Base-by-base conservation (phyloP, 1,140 invertebrate species). In the Heliothis subflexa region DNA sequence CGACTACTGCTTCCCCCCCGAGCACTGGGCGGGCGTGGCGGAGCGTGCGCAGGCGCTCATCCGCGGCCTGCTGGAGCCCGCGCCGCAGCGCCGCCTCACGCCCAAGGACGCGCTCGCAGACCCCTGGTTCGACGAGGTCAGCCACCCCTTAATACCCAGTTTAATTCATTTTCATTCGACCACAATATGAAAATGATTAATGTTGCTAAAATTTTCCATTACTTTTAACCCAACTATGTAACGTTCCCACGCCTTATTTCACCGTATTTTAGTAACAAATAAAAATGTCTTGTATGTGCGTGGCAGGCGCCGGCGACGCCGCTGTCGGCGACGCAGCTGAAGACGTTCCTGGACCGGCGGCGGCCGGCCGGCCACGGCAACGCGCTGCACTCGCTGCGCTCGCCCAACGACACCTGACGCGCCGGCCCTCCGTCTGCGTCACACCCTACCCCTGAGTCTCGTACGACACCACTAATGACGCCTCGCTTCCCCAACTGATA, bases 1-100 rank as follows among this genome's bases (percentile, higher is more conserved):
- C 86, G 97, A 98, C 92, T 98, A 96, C 89, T 97, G 97, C 85
- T 98, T 97, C 89, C 97, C 97, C 13, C 96, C 97, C n/a, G 97
- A 98, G 89, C 97, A 97, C 90, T 98, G 98, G 92, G 90, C 95
- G 45, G 95, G 94, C 16, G 96, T 98, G 78, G 97, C 97, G n/a
- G 94, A 95, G 59, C 96, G 96, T 62, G 97, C 96, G 1, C 97
- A 97, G 84, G 95, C 96, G 64, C 91, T 98, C 10, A 96, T 97
- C 54, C 89, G 94, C 45, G 95, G 92, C 64, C 93, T 98, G 68
- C 89, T 98, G 1, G 95, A 96, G n/a, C 89, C 96, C 16, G 93
- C 95, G 55, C 95, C 95, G 14, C 94, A 95, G 13, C 93, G 96
- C 62, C 93, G 97, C 16, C 89, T 95, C 3, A 89, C 87, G 49